These are phyloP conservation scores for Tachina lurida DNA, from an alignment of 2,888 invertebrate genomes.

Conservation along the genomic window DNA sequence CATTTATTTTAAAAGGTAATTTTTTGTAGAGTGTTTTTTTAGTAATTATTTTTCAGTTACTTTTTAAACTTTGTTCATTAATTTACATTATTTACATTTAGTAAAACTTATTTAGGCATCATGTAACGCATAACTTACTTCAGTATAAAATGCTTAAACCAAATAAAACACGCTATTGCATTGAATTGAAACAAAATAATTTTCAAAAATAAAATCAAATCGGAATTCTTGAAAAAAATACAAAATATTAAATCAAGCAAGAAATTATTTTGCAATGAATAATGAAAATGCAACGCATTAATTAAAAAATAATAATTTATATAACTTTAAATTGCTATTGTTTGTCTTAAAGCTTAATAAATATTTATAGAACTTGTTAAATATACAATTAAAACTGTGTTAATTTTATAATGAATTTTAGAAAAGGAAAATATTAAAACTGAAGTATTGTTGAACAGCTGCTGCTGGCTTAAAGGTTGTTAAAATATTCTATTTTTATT, in stretches of 20 bases:
- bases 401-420: constrained; percentile 1
- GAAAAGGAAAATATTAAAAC: background rate
- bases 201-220: background rate
- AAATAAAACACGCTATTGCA: constrained; percentile 30
- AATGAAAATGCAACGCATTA: constrained; percentile 60
- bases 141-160: constrained; percentile 24
- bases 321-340: background rate
- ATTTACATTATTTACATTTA: no score
- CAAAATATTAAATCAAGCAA: constrained; percentile 57
- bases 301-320: constrained; percentile 38
- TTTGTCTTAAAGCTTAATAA: background rate
- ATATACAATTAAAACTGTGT: constrained; percentile 21
- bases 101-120: background rate
- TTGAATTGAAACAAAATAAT: background rate
- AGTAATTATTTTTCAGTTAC: no score
- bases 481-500: background rate
- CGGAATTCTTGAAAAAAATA: background rate
- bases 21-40: no score
- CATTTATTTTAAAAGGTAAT: no score
- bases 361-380: constrained; percentile 23
- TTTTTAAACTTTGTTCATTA: no score
- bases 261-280: constrained; percentile 58
- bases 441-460: background rate
- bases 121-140: constrained; percentile 3
- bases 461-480: background rate